A percentile compares a stretch with the other conserved stretches of the same genome.
phyloP scores from a whole-genome alignment of 1,140 invertebrate genomes.

The Calosoma granatense region DNA sequence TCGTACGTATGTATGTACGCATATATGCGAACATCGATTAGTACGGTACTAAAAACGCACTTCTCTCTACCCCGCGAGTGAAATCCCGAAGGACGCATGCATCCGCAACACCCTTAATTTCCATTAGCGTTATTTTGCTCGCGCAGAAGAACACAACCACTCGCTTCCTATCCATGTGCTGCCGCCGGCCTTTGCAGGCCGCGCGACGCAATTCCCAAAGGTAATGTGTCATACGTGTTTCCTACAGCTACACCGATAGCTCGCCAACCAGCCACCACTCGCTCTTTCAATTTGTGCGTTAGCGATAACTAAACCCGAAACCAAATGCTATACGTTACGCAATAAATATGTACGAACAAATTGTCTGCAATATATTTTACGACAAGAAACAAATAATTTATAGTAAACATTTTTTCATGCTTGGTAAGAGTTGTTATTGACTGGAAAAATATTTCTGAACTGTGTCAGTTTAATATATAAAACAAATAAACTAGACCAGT shows the following conservation, averaged over 20 bases:
- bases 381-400: too few relatives aligned
- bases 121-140: conserved; percentile 4
- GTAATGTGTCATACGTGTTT: conserved; percentile 4
- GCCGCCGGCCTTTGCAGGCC: background rate
- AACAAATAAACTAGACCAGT: too few relatives aligned
- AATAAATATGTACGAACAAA: too few relatives aligned
- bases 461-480: too few relatives aligned
- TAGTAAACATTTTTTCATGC: too few relatives aligned
- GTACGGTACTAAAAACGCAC: background rate
- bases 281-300: conserved; percentile 3
- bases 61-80: background rate
- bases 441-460: too few relatives aligned
- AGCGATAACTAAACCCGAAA: too few relatives aligned
- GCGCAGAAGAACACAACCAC: background rate
- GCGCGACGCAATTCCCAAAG: conserved; percentile 4
- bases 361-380: too few relatives aligned
- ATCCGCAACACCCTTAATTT: conserved; percentile 6
- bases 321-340: too few relatives aligned
- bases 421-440: too few relatives aligned
- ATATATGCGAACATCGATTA: background rate
- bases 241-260: background rate
- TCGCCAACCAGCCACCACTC: background rate
- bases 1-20: background rate
- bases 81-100: background rate
- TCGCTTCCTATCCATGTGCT: background rate